These are phyloP conservation scores for Iselma pallidipennis DNA, from an alignment of 2,888 invertebrate species.

Conservation along the genomic window DNA sequence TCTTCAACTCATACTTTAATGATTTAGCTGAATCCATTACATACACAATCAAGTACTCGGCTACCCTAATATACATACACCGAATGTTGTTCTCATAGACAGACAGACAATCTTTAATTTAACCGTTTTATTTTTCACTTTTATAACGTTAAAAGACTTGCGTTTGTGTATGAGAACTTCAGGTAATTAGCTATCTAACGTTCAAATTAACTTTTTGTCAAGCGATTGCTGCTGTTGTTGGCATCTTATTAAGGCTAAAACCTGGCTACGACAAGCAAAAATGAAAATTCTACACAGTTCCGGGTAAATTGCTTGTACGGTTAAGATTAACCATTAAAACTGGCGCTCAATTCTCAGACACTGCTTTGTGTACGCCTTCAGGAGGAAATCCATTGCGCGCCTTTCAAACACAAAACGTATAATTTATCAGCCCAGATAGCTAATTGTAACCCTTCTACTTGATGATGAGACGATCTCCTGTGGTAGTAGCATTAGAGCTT, in stretches of 20 bases:
- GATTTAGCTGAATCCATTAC: conserved; percentile 45
- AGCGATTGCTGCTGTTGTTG: conserved; percentile 15
- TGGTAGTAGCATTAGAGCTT: too few species aligned
- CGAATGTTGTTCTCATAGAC: neutral
- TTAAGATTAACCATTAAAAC: neutral
- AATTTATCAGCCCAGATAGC: conserved; percentile 13
- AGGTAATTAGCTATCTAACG: conserved; percentile 37
- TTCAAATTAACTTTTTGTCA: conserved; percentile 28
- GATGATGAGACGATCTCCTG: too few species aligned
- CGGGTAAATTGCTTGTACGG: conserved; percentile 11
- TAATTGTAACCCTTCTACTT: too few species aligned
- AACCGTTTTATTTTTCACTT: neutral
- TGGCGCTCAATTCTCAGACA: neutral
- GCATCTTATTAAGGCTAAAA: conserved; percentile 25
- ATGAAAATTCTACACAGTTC: conserved; percentile 15
- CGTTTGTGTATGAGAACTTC: conserved; percentile 7
- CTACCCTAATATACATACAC: neutral
- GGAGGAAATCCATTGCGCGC: conserved; percentile 19
- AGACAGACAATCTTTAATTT: neutral
- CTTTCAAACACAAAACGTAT: conserved; percentile 15
- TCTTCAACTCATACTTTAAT: conserved; percentile 40
- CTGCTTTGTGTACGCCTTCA: conserved; percentile 9
- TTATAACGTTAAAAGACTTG: neutral
- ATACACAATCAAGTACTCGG: neutral
- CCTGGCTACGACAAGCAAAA: conserved; percentile 13